A percentile compares a stretch with the other conserved stretches of the same genome.
Evolutionary conservation across 2,888 invertebrate genomes (phyloP).

Genomic region (Dione juno): DNA sequence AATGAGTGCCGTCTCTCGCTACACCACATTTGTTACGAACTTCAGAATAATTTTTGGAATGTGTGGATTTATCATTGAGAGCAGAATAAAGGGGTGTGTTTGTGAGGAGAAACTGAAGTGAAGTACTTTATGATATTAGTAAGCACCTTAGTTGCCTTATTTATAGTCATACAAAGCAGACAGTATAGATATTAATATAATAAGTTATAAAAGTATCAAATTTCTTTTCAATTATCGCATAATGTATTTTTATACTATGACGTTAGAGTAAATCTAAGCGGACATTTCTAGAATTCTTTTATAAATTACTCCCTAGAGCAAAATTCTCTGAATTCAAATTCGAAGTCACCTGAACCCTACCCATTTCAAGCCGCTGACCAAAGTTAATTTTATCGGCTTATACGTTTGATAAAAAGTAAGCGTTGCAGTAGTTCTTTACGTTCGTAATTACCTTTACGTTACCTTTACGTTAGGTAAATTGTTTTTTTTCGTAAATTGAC

Average conservation of each 20-base stretch:
- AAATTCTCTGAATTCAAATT: constrained; percentile 18
- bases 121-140: background rate
- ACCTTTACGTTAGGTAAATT: background rate
- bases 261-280: constrained; percentile 6
- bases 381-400: constrained; percentile 15
- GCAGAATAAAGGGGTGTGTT: background rate
- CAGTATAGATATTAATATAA: background rate
- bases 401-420: constrained; percentile 1
- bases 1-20: constrained; percentile 48
- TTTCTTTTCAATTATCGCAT: background rate
- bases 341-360: constrained; percentile 14
- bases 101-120: background rate
- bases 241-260: constrained; percentile 2
- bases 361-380: constrained; percentile 12
- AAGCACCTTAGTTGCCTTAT: background rate
- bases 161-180: background rate
- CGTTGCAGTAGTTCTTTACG: background rate
- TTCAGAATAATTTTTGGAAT: constrained; percentile 49
- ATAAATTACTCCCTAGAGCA: constrained; percentile 11
- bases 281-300: constrained; percentile 6
- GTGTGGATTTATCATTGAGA: constrained; percentile 44
- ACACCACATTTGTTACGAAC: constrained; percentile 47
- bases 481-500: too few species aligned
- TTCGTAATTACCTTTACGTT: too few species aligned
- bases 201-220: background rate